Evolutionary conservation across 1,140 invertebrate species (phyloP).

Genomic region (Apis cerana): DNA sequence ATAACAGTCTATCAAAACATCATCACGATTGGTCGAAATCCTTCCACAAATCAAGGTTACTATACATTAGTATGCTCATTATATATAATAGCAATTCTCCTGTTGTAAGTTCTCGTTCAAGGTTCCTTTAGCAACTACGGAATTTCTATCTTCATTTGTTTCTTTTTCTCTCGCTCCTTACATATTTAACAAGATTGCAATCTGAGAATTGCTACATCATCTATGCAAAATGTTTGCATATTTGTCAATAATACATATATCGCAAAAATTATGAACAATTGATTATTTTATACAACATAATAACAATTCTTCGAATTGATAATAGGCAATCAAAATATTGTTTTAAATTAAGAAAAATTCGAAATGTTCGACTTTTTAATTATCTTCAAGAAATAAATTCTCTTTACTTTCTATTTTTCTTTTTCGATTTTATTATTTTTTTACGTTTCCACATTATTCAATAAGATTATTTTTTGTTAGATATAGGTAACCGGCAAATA

Average conservation of each 20-base stretch:
- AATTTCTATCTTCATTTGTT: conserved; percentile 40
- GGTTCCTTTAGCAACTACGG: conserved; percentile 37
- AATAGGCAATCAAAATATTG: neutral
- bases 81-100: conserved; percentile 10
- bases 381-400: no score
- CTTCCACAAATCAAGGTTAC: conserved; percentile 40
- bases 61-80: neutral
- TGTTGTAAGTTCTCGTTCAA: conserved; percentile 68
- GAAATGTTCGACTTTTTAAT: no score
- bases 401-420: no score
- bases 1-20: neutral
- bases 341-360: no score
- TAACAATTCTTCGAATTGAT: neutral
- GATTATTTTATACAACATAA: neutral
- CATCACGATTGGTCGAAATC: conserved; percentile 41
- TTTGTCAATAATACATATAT: neutral
- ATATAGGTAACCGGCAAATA: neutral
- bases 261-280: neutral
- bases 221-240: conserved; percentile 25
- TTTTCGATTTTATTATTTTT: no score
- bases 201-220: conserved; percentile 38
- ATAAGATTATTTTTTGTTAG: neutral
- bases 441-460: neutral
- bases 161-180: neutral
- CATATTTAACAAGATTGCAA: conserved; percentile 35